Evolutionary conservation across 2,888 invertebrate genomes (phyloP).

Genomic region (Esperia sulphurella): DNA sequence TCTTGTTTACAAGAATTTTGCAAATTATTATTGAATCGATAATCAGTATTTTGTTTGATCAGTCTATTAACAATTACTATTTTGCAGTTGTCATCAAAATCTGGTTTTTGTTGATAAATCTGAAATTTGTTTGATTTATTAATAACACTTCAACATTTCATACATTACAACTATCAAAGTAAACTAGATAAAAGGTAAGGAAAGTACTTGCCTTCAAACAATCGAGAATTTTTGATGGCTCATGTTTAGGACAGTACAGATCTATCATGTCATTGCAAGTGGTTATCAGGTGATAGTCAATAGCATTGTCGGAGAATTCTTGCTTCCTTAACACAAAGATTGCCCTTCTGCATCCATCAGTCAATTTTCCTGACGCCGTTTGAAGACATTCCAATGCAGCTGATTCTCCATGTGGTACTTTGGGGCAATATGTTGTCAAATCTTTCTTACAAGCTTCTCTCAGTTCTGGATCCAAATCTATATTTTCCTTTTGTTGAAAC

Average conservation of each 20-base stretch:
- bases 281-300: conserved; percentile 91
- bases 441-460: conserved; percentile 90
- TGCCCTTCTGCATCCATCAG: conserved; percentile 85
- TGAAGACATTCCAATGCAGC: conserved; percentile 91
- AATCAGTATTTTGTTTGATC: conserved; percentile 94
- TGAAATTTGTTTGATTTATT: conserved; percentile 40
- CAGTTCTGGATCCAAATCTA: conserved; percentile 90
- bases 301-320: conserved; percentile 91
- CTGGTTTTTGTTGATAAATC: conserved; percentile 85
- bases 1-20: conserved; percentile 90
- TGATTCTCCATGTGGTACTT: conserved; percentile 82
- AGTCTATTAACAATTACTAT: conserved; percentile 91
- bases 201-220: conserved; percentile 83
- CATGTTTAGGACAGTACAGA: conserved; percentile 87
- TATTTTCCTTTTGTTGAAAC: conserved; percentile 94
- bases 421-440: conserved; percentile 85
- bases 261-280: conserved; percentile 93
- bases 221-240: conserved; percentile 83
- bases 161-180: conserved; percentile 3
- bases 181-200: neutral
- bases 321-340: conserved; percentile 92
- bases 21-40: conserved; percentile 91
- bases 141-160: neutral
- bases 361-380: conserved; percentile 81
- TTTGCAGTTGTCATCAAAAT: conserved; percentile 91